Evolutionary conservation across 2,113 vertebrate species (phyloP).

Genomic region (Zingel zingel): DNA sequence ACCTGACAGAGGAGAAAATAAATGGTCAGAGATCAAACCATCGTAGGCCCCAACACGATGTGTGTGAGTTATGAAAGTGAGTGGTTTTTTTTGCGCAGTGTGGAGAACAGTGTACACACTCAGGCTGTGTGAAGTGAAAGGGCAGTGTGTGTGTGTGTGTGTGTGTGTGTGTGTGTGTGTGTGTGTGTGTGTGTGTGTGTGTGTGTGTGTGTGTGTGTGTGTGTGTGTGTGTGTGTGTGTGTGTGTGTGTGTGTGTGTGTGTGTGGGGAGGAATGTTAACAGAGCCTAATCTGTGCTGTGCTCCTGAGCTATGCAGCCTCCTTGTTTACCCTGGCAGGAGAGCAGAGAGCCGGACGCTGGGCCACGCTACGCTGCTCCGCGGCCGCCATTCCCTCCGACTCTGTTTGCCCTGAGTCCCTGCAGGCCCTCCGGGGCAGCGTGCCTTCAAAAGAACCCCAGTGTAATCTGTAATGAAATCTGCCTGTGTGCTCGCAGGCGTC

Average conservation of each 20-base stretch:
- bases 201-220: too few species aligned
- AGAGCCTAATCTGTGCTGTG: slow-evolving; percentile 73
- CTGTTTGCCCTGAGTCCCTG: slow-evolving; percentile 70
- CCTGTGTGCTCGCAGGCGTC: slow-evolving; percentile 73
- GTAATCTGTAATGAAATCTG: slow-evolving; percentile 73
- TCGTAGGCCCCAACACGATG: slow-evolving; percentile 26
- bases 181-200: too few species aligned
- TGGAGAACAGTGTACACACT: slow-evolving; percentile 23
- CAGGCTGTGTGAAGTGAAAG: slow-evolving; percentile 37
- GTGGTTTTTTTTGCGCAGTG: slow-evolving; percentile 11
- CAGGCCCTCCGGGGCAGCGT: slow-evolving; percentile 56
- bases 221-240: background rate
- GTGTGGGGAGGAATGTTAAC: slow-evolving; percentile 60
- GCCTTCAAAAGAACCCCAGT: slow-evolving; percentile 74
- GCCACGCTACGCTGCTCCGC: slow-evolving; percentile 55
- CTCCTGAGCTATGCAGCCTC: slow-evolving; percentile 70
- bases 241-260: slow-evolving; percentile 28
- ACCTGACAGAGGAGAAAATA: slow-evolving; percentile 8
- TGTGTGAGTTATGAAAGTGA: background rate
- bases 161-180: slow-evolving; percentile 29
- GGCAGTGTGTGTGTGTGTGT: slow-evolving; percentile 21
- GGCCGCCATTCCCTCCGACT: slow-evolving; percentile 53
- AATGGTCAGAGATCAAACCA: background rate
- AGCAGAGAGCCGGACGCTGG: slow-evolving; percentile 68
- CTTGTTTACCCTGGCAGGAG: slow-evolving; percentile 81